Evolutionary conservation across 2,797 vertebrate genomes (phyloP).

Genomic region (Sebastes trivittatus): DNA sequence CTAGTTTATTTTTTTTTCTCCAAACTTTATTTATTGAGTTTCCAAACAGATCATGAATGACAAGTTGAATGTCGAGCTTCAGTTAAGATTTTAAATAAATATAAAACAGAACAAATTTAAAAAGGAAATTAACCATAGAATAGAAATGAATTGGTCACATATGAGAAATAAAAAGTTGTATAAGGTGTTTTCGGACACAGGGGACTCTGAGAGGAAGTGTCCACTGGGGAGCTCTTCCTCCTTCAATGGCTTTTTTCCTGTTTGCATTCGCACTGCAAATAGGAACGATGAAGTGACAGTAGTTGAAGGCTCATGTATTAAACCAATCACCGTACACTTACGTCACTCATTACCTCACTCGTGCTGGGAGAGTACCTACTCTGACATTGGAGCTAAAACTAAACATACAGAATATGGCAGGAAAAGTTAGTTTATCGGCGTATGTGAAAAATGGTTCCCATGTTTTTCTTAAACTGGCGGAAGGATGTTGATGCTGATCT

Average conservation of each 20-base stretch:
- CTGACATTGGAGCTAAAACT: too few species aligned
- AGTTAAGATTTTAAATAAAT: neutral
- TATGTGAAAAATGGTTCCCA: neutral
- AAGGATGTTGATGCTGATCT: neutral
- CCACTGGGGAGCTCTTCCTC: too few species aligned
- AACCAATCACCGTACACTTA: too few species aligned
- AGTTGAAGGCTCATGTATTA: too few species aligned
- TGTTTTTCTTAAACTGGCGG: neutral
- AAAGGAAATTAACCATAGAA: neutral
- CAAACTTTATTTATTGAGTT: neutral
- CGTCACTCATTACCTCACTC: too few species aligned
- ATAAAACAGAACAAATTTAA: neutral
- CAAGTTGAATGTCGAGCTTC: neutral
- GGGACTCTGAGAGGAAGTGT: too few species aligned
- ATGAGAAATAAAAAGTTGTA: neutral
- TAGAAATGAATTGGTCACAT: accelerated
- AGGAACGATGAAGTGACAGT: too few species aligned
- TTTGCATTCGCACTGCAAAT: too few species aligned
- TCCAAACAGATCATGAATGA: neutral
- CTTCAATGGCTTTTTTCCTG: too few species aligned
- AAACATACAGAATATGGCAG: neutral
- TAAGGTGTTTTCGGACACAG: too few species aligned
- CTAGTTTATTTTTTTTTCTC: neutral
- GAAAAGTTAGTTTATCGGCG: neutral
- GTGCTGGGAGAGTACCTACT: too few species aligned